Evolutionary conservation across 1,140 invertebrate species (phyloP), one percentile per base, ranked within the genome.

Genomic region (Brachionus paranguensis): DNA sequence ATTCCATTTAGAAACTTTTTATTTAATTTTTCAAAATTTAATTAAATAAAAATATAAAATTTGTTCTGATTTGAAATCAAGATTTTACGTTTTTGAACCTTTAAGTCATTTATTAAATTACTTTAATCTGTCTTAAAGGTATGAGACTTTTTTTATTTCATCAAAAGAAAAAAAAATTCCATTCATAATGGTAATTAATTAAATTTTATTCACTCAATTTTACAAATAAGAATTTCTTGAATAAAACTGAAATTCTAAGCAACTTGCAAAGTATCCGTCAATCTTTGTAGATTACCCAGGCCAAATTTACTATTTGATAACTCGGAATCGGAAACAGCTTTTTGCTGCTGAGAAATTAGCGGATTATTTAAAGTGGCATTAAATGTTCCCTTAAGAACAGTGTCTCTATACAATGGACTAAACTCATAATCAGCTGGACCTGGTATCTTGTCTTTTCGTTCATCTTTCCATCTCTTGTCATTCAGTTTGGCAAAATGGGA

Each of bases 361-460:
- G 88, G 89, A 85, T 89, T 89, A 86, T 88, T 87, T 20, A 89
- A 85, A 0, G 88, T 89, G n/a, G 88, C 87, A 85, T 89, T 89
- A 85, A 89, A 89, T 43, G 88, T 89, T 81, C 88, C 88, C 50
- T 86, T 86, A 43, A 89, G 84, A 17, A 89, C 87, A 47, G 89
- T 88, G 70, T 89, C 89, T 83, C 88, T 88, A 24, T 89, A 85
- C 84, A 89, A 83, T 12, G 89, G 88, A 72, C 88, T 89, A 41
- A 83, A 33, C 6, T 83, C 81, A 41, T 83, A 83, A 72, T 84
- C 53, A 29, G 64, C 70, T 33, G 74, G 74, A 65, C 60, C 84
- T 17, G 55, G 70, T 50, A 24, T 12, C 27, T 84, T 50, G 14
- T 47, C 76, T 78, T 24, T 70, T n/a, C 20, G 27, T 14, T 72